phyloP scores from a whole-genome alignment of 2,113 vertebrate species.

The Malurus cyaneus region DNA sequence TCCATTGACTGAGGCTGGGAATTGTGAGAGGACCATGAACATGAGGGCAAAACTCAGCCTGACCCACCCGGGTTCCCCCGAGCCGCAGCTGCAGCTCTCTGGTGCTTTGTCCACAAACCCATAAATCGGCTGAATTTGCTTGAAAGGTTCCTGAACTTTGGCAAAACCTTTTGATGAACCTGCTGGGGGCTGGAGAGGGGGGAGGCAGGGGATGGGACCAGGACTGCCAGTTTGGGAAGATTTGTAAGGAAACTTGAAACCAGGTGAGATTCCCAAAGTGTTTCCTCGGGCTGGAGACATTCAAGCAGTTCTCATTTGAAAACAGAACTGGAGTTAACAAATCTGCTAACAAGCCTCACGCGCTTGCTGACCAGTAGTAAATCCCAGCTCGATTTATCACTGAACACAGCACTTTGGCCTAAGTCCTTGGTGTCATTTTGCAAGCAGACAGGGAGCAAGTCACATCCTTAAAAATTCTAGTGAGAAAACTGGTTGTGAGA shows the following conservation, averaged over 20 bases:
- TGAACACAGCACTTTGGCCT: neutral
- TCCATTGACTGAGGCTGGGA: neutral
- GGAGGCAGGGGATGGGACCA: neutral
- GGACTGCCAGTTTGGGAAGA: neutral
- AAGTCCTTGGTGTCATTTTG: neutral
- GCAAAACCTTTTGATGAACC: conserved; percentile 50
- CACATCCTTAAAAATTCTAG: neutral
- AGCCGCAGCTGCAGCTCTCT: neutral
- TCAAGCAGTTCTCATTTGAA: neutral
- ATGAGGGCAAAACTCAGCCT: neutral
- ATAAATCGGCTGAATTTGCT: conserved; percentile 13
- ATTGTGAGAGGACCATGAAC: neutral
- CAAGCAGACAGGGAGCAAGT: neutral
- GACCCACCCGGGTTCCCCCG: neutral
- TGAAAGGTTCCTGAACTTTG: conserved; percentile 9
- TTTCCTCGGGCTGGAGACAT: neutral
- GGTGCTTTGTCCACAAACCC: neutral
- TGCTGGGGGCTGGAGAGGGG: neutral
- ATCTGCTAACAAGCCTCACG: neutral
- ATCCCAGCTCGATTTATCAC: neutral
- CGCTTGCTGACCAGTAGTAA: neutral
- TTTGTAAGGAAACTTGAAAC: conserved; percentile 12
- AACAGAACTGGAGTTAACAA: neutral
- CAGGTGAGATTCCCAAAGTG: neutral
- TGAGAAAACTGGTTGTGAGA: neutral